These are phyloP conservation scores for Andrena camellia DNA, from an alignment of 2,888 invertebrate species.

Conservation along the genomic window DNA sequence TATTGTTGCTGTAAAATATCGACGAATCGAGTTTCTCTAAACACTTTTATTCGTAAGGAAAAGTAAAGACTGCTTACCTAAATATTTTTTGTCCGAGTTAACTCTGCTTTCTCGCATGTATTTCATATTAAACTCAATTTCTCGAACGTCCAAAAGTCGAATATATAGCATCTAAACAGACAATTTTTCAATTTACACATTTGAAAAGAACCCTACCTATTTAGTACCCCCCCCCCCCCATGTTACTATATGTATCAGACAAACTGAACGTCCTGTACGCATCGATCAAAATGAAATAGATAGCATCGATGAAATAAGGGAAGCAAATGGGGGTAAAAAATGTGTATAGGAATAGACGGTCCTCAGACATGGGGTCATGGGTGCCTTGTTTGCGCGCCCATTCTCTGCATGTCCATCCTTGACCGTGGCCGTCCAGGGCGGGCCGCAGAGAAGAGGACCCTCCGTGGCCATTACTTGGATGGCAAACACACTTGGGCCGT, in stretches of 20 bases:
- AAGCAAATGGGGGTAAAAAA: conserved; percentile 58
- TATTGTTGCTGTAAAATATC: too few species aligned
- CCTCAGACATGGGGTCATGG: conserved; percentile 63
- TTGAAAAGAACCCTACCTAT: too few species aligned
- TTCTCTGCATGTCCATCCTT: conserved; percentile 81
- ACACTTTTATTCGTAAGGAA: too few species aligned
- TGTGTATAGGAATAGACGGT: conserved; percentile 35
- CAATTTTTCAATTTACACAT: too few species aligned
- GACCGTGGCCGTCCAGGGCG: conserved; percentile 72
- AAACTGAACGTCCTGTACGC: conserved; percentile 9
- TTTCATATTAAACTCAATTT: too few species aligned
- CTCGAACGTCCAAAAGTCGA: too few species aligned
- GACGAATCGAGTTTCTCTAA: too few species aligned
- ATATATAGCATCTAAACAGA: too few species aligned
- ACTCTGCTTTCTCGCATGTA: too few species aligned
- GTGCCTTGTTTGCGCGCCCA: conserved; percentile 83
- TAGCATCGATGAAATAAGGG: conserved; percentile 8
- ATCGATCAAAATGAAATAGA: not conserved
- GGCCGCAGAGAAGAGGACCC: conserved; percentile 72
- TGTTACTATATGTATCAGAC: not conserved
- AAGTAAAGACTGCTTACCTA: too few species aligned
- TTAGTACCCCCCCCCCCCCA: too few species aligned
- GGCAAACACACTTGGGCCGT: conserved; percentile 85
- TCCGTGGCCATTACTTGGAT: conserved; percentile 84
- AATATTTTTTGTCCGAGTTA: too few species aligned